Conservation (phyloP, 2,888 invertebrate genomes). For the Drosophila nr. fundita region DNA sequence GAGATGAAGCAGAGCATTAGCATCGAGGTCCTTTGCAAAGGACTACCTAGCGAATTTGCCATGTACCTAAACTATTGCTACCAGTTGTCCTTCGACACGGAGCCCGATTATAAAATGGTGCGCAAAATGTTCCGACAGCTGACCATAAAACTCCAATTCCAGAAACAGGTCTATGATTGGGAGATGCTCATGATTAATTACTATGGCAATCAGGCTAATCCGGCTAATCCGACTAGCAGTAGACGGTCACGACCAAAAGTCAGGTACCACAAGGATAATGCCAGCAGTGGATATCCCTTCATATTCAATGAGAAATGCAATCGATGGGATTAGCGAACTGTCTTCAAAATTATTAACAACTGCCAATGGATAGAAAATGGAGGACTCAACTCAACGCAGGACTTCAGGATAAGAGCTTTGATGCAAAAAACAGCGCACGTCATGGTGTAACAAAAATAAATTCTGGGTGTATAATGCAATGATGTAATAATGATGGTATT, state of each 20-base stretch:
- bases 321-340: constrained; percentile 7
- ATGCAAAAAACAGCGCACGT: not conserved
- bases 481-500: no score
- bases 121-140: constrained; percentile 96
- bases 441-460: not conserved
- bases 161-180: constrained; percentile 99
- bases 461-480: not conserved
- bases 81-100: constrained; percentile 96
- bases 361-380: not conserved
- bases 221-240: constrained; percentile 50
- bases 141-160: constrained; percentile 96
- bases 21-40: constrained; percentile 90
- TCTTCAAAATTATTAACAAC: not conserved
- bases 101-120: constrained; percentile 97
- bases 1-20: constrained; percentile 99
- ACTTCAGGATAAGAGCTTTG: not conserved
- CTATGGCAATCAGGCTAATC: constrained; percentile 63
- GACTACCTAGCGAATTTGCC: constrained; percentile 94
- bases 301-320: constrained; percentile 42
- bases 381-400: no score
- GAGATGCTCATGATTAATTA: constrained; percentile 97
- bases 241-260: not conserved
- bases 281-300: constrained; percentile 49
- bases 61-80: constrained; percentile 98
- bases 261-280: constrained; percentile 33